Evolutionary conservation across 2,888 invertebrate species (phyloP), one percentile per base, ranked within the genome.

Genomic region (Pollenia amentaria): DNA sequence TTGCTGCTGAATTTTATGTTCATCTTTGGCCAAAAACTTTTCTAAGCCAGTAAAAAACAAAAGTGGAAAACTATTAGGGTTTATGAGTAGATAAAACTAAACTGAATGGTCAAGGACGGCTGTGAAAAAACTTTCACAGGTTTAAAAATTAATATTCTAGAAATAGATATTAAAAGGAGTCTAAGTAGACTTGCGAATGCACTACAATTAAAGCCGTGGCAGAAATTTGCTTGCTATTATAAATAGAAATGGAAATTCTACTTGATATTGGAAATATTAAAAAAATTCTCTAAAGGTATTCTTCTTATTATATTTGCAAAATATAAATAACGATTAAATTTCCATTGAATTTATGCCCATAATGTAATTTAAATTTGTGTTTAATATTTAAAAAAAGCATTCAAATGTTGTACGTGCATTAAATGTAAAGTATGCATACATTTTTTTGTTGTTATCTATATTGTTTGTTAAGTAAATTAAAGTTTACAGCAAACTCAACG

Each of bases 1-100:
- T 60, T 69, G 48, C 51, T 69, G 51, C 67, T 72, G 60, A 48
- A 29, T 16, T 69, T 76, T 60, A 38, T 82, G 42, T 44, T 42
- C 16, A 64, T 18, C 14, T 80, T 80, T 53, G 53, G 6, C 44
- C 1, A n/a, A 21, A 14, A 46, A 21, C 9, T 16, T 60, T 69
- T 21, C 77, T 14, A 46, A 46, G 11, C n/a, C 57, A 51, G 12
- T 16, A 38, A 57, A n/a, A 44, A 73, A 57, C 44, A 57, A 73
- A 60, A 73, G 9, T 16, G 46, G 16, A 38, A 14, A 48, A 46
- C 16, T 48, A 21, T 73, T 46, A 48, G 3, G 0, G 78, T 21
- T 70, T 72, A 46, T 72, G 62, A 72, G 64, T 72, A 80, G 64
- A 80, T 64, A 62, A 51, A 8, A 79, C 9, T 29, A 51, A 8